Base-by-base conservation (phyloP, 2,113 vertebrate genomes). In the Neodon shergylaensis region DNA sequence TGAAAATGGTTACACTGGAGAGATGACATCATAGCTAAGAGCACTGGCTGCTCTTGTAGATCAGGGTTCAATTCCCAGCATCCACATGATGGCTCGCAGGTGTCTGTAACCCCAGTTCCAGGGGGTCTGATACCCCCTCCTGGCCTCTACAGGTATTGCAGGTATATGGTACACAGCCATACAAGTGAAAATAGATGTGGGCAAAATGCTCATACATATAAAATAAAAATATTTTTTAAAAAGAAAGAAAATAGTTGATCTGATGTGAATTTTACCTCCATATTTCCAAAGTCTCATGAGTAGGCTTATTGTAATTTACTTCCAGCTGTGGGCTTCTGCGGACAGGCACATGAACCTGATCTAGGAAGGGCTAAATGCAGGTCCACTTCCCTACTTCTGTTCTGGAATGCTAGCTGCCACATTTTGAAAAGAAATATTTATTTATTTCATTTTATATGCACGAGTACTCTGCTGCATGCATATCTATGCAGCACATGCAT, bases 331-430 rank as follows among this genome's bases (percentile, higher is more conserved):
- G 47, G 61, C n/a, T 36, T 82, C 83, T 85, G 24, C 42, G 31
- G 83, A 49, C 28, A 94, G 87, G 68, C 24, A 65, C n/a, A 7
- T 61, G 36, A 68, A 19, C 9, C 24, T 79, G n/a, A 22, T 7
- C 4, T 11, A 7, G 16, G 65, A 19, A 70, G 28, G 3, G n/a
- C 1, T 14, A 0, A 2, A 8, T 5, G 52, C 26, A 21, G 42
- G 42, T 13, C 5, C 28, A 58, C 58, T 58, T 28, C 44, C 72
- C 39, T 24, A 13, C 66, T 61, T 83, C 44, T 58, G 42, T 22
- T 17, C 68, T 88, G 17, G 7, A 91, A 78, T 52, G 22, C 52
- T 78, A 39, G 16, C 12, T 9, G 5, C 44, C 66, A 36, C 10
- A 12, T 49, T 52, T 31, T 42, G 24, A 58, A 28, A 58, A 58